phyloP scores from a whole-genome alignment of 2,113 vertebrate species.

The Calyptommatus sinebrachiatus region DNA sequence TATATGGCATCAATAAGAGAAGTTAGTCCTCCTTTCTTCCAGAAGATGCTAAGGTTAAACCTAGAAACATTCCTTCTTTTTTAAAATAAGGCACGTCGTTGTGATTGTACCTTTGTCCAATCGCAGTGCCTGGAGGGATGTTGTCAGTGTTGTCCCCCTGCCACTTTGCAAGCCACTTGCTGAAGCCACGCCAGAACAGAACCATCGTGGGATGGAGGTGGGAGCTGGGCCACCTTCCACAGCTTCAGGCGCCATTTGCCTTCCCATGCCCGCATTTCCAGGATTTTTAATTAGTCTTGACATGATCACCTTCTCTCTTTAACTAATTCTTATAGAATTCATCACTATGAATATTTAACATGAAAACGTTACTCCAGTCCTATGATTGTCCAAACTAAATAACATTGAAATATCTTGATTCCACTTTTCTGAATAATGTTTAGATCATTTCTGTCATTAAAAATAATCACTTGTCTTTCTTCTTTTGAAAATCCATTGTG shows the following conservation, averaged over 20 bases:
- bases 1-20: too few relatives aligned
- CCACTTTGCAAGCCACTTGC: too few relatives aligned
- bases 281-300: too few relatives aligned
- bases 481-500: slow-evolving; percentile 30
- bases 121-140: too few relatives aligned
- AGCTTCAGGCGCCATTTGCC: too few relatives aligned
- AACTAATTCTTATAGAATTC: not conserved
- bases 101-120: too few relatives aligned
- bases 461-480: slow-evolving; percentile 24
- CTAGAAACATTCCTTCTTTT: not conserved
- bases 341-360: not conserved
- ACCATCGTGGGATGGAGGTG: too few relatives aligned
- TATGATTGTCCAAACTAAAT: not conserved
- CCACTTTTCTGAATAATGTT: slow-evolving; percentile 7
- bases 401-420: slow-evolving; percentile 23
- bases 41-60: not conserved
- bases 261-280: too few relatives aligned
- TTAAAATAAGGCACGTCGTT: not conserved
- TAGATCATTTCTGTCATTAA: slow-evolving; percentile 35
- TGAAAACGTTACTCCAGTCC: not conserved
- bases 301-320: too few relatives aligned
- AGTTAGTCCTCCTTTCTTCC: not conserved
- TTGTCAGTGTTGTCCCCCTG: too few relatives aligned
- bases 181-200: too few relatives aligned
- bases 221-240: too few relatives aligned